A percentile compares a stretch with the other conserved stretches of the same genome.
Evolutionary conservation across 2,113 vertebrate genomes (phyloP).

Genomic region (Protobothrops flavoviridis): DNA sequence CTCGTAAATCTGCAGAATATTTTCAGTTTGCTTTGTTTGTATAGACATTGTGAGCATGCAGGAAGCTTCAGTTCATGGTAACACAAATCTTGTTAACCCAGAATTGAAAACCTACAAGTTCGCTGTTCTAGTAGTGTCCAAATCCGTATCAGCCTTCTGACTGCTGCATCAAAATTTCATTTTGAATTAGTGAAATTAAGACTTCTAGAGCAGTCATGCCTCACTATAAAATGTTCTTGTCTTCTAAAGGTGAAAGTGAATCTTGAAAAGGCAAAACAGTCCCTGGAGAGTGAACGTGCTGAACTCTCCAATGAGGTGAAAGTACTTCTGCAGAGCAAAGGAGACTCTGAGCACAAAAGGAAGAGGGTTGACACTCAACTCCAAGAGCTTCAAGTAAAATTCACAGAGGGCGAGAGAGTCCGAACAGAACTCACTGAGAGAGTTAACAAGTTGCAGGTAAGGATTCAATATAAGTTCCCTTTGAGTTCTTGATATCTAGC

Average conservation of each 20-base stretch:
- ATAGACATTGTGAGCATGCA: background rate
- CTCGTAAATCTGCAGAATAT: background rate
- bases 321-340: slow-evolving; percentile 86
- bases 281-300: slow-evolving; percentile 87
- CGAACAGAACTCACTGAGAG: slow-evolving; percentile 81
- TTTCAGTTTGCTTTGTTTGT: background rate
- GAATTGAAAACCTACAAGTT: background rate
- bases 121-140: background rate
- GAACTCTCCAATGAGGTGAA: slow-evolving; percentile 92
- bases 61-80: background rate
- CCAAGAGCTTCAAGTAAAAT: slow-evolving; percentile 91
- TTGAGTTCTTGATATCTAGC: background rate
- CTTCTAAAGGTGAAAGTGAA: slow-evolving; percentile 87
- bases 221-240: background rate
- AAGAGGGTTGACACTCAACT: slow-evolving; percentile 89
- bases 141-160: background rate
- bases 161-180: background rate
- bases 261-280: slow-evolving; percentile 93
- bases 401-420: slow-evolving; percentile 84
- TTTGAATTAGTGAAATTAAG: background rate
- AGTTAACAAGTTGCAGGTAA: slow-evolving; percentile 87
- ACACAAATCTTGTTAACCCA: background rate
- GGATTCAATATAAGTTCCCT: background rate
- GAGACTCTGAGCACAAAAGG: slow-evolving; percentile 90
- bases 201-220: background rate